These are phyloP conservation scores for Lepilemur ruficaudatus DNA, from an alignment of 2,797 vertebrate species.

Conservation along the genomic window DNA sequence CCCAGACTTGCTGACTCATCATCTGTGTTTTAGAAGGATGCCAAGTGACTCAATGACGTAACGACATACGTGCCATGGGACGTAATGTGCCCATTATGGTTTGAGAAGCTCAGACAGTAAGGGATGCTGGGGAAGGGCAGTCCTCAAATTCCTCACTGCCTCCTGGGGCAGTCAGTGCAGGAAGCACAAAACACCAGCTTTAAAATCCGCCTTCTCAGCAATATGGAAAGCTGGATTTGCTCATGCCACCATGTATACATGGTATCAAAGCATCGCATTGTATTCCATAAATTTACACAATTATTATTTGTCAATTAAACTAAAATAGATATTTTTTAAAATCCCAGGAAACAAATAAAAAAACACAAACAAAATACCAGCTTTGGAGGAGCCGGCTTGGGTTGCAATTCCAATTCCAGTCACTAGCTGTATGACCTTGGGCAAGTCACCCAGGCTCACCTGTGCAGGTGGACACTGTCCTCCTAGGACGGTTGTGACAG, in stretches of 20 bases:
- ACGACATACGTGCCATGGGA: too few relatives aligned
- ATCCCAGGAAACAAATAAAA: background rate
- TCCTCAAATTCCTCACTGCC: background rate
- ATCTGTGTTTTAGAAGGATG: background rate
- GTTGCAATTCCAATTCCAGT: background rate
- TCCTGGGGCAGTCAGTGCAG: background rate
- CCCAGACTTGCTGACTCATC: background rate
- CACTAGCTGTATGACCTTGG: background rate
- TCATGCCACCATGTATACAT: background rate
- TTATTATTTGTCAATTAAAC: background rate
- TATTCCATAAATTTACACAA: background rate
- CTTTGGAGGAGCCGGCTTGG: background rate
- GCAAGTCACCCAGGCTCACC: background rate
- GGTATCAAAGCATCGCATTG: background rate
- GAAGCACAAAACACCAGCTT: background rate
- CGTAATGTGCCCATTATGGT: background rate
- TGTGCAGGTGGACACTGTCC: background rate
- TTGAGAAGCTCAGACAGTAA: background rate
- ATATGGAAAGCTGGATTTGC: background rate
- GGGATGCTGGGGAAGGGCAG: background rate
- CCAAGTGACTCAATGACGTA: background rate
- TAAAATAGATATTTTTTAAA: background rate
- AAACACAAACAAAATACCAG: background rate
- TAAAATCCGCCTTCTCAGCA: background rate
- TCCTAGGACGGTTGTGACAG: background rate